Percentiles rank a stretch among this genome's conserved stretches.
Conservation (phyloP, 1,140 invertebrate genomes). For the Drosophila kanapiae region DNA sequence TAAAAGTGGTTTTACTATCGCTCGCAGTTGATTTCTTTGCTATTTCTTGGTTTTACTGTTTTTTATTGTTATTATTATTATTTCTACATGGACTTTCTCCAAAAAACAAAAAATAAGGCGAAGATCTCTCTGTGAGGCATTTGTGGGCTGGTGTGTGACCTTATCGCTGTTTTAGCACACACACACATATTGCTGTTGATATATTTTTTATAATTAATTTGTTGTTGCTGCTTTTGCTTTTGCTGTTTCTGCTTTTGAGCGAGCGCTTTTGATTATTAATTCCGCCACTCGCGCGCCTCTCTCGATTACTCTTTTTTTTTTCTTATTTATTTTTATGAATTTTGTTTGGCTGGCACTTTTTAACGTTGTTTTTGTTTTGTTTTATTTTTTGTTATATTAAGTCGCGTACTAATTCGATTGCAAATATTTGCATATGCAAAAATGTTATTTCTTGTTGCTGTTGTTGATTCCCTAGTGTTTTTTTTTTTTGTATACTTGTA, state of each 20-base stretch:
- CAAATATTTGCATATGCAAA: constrained; percentile 64
- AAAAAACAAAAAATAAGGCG: constrained; percentile 19
- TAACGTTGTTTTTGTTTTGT: constrained; percentile 29
- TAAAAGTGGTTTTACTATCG: constrained; percentile 27
- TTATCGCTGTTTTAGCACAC: constrained; percentile 48
- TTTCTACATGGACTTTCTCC: constrained; percentile 32
- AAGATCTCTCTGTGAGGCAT: constrained; percentile 17
- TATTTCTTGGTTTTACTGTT: constrained; percentile 3
- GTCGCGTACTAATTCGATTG: constrained; percentile 69
- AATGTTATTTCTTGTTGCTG: constrained; percentile 19
- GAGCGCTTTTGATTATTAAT: constrained; percentile 39
- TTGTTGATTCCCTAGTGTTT: not conserved
- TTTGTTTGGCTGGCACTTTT: constrained; percentile 35
- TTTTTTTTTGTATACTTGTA: constrained; percentile 6
- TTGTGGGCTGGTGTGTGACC: constrained; percentile 25
- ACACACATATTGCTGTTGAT: constrained; percentile 46
- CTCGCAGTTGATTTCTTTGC: constrained; percentile 9
- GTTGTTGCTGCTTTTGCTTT: constrained; percentile 35
- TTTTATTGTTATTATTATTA: not conserved
- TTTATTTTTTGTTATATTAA: constrained; percentile 62
- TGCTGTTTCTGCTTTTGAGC: constrained; percentile 24
- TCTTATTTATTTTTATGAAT: constrained; percentile 28
- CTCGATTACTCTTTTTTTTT: constrained; percentile 27
- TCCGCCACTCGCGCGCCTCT: not conserved
- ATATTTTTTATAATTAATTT: constrained; percentile 78